phyloP scores from a whole-genome alignment of 2,888 invertebrate species.

The Drosophila fulvimacula region DNA sequence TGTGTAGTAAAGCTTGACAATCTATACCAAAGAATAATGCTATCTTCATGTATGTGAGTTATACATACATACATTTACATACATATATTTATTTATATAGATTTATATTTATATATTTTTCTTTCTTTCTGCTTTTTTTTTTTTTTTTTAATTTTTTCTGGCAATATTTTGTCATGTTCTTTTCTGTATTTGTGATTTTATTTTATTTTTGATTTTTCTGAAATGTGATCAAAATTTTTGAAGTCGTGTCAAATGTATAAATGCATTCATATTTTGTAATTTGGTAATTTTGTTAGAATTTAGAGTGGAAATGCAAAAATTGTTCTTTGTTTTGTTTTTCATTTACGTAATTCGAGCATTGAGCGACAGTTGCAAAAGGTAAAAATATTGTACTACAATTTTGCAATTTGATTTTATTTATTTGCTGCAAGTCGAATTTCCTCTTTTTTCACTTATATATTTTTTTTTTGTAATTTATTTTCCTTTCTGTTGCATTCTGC shows the following conservation, averaged over 20 bases:
- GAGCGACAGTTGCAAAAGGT: conserved; percentile 22
- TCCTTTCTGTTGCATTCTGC: conserved; percentile 29
- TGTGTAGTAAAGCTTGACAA: conserved; percentile 80
- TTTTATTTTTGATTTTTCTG: conserved; percentile 5
- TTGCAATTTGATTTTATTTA: conserved; percentile 57
- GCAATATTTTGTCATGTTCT: conserved; percentile 37
- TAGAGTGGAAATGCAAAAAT: conserved; percentile 20
- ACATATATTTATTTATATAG: conserved; percentile 17
- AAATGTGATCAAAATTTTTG: conserved; percentile 17
- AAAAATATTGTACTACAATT: conserved; percentile 35
- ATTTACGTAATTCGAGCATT: conserved; percentile 18
- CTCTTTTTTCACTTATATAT: conserved; percentile 1
- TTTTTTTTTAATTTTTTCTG: conserved; percentile 20
- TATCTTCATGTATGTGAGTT: conserved; percentile 59
- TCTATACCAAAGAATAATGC: conserved; percentile 73
- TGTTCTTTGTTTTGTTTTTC: background rate
- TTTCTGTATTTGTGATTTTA: conserved; percentile 34
- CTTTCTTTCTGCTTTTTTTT: background rate
- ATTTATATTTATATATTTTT: conserved; percentile 10
- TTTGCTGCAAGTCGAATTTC: conserved; percentile 40
- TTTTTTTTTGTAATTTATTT: conserved; percentile 7
- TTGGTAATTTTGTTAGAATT: conserved; percentile 36
- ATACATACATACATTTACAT: conserved; percentile 25
- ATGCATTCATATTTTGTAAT: conserved; percentile 46
- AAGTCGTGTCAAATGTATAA: conserved; percentile 33